A percentile compares a stretch with the other conserved stretches of the same genome.
phyloP scores from a whole-genome alignment of 2,888 invertebrate species.

The Cyclophora albipunctata region DNA sequence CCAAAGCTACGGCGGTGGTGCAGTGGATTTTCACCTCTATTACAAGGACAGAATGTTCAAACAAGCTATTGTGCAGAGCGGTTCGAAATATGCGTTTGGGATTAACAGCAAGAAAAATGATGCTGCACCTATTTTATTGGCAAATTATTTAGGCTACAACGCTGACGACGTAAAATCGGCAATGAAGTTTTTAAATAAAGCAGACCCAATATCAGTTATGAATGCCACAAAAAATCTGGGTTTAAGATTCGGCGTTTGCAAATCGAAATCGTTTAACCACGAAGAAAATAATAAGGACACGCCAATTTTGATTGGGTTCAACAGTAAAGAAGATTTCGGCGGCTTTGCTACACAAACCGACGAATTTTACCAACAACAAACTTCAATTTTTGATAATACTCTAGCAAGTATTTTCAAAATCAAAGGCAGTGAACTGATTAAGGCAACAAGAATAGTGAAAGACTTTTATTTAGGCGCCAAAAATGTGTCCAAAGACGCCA shows the following conservation, averaged over 20 bases:
- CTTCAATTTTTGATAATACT: slow-evolving; percentile 15
- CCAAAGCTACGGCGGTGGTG: slow-evolving; percentile 47
- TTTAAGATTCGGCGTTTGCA: slow-evolving; percentile 29
- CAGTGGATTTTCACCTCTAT: slow-evolving; percentile 42
- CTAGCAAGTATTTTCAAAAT: slow-evolving; percentile 18
- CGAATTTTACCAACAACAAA: slow-evolving; percentile 17
- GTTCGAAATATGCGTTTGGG: slow-evolving; percentile 29
- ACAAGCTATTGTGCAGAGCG: slow-evolving; percentile 44
- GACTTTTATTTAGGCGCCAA: slow-evolving; percentile 31
- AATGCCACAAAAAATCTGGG: slow-evolving; percentile 23
- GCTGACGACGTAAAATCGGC: slow-evolving; percentile 26
- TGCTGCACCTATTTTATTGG: slow-evolving; percentile 32
- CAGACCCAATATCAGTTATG: slow-evolving; percentile 32
- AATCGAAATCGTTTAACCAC: slow-evolving; percentile 27
- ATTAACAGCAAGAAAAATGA: slow-evolving; percentile 28
- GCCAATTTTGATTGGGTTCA: slow-evolving; percentile 36
- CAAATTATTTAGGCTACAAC: slow-evolving; percentile 30
- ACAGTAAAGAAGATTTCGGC: slow-evolving; percentile 34
- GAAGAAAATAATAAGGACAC: slow-evolving; percentile 15
- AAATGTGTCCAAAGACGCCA: slow-evolving; percentile 23
- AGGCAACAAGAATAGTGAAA: slow-evolving; percentile 19
- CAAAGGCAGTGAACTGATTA: slow-evolving; percentile 14
- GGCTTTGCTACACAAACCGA: slow-evolving; percentile 21
- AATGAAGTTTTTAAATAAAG: slow-evolving; percentile 27
- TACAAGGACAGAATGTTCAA: slow-evolving; percentile 38